These are phyloP conservation scores for Drosophila nigritarsus DNA, from an alignment of 2,888 invertebrate genomes.

Conservation along the genomic window DNA sequence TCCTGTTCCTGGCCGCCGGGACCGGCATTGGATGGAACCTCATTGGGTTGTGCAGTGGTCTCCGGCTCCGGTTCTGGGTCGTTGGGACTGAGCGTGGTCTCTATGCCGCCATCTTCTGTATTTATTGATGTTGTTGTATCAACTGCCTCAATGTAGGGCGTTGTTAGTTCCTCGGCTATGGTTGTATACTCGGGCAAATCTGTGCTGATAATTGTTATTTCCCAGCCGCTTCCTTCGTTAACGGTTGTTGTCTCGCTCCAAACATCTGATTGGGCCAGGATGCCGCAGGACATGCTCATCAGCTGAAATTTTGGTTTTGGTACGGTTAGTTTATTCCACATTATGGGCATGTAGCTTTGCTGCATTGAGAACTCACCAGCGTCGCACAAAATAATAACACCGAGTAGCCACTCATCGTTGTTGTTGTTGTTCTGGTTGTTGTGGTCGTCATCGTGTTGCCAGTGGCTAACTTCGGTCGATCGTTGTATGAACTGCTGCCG, in stretches of 20 bases:
- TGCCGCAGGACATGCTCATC: constrained; percentile 65
- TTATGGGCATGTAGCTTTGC: neutral
- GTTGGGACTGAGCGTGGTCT: constrained; percentile 33
- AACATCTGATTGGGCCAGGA: constrained; percentile 50
- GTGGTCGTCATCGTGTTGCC: constrained; percentile 69
- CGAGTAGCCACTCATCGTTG: constrained; percentile 43
- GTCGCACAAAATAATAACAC: constrained; percentile 59
- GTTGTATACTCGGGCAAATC: constrained; percentile 12
- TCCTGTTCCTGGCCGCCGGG: neutral
- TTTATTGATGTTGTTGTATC: constrained; percentile 20
- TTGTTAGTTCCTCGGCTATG: constrained; percentile 2
- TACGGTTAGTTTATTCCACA: constrained; percentile 33
- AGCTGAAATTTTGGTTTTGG: constrained; percentile 51
- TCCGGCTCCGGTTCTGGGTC: constrained; percentile 33
- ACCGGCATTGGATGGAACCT: neutral
- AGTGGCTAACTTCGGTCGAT: constrained; percentile 78
- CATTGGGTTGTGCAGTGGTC: constrained; percentile 17
- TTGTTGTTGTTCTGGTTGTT: constrained; percentile 36
- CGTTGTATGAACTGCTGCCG: constrained; percentile 69
- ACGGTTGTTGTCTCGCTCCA: constrained; percentile 45
- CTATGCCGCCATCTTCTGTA: neutral
- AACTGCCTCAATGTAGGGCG: constrained; percentile 8
- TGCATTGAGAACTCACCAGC: constrained; percentile 56
- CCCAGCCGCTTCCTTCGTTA: constrained; percentile 65
- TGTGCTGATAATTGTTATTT: constrained; percentile 9